These are phyloP conservation scores for Erpornis zantholeuca DNA, from an alignment of 2,113 vertebrate genomes.

Conservation along the genomic window DNA sequence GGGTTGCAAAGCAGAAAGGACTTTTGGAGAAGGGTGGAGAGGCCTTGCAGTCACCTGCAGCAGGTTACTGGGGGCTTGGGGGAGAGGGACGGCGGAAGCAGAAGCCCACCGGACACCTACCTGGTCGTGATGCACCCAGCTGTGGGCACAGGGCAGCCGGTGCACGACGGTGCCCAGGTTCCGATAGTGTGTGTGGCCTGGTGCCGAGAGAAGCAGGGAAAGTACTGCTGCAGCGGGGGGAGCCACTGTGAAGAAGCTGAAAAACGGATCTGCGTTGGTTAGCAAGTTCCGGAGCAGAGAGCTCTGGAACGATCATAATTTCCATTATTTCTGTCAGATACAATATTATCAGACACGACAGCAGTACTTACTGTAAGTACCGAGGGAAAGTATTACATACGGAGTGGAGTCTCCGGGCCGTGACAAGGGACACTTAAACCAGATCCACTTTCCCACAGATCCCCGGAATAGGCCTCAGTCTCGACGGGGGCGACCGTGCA, in stretches of 20 bases:
- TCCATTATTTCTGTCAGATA: slow-evolving; percentile 58
- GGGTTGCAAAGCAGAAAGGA: neutral
- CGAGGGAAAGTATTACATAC: slow-evolving; percentile 21
- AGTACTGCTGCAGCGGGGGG: neutral
- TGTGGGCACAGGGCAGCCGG: neutral
- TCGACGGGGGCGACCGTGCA: accelerated
- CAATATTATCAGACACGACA: neutral
- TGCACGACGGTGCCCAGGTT: too few relatives aligned
- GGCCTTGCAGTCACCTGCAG: neutral
- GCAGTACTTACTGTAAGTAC: slow-evolving; percentile 53
- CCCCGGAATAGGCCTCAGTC: neutral
- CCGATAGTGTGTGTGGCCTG: neutral
- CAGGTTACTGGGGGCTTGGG: neutral
- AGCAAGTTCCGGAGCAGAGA: neutral
- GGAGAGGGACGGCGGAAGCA: too few relatives aligned
- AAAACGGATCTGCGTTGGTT: slow-evolving; percentile 27
- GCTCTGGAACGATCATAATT: slow-evolving; percentile 41
- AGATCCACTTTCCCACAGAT: neutral
- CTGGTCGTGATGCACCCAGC: neutral
- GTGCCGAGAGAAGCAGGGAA: neutral
- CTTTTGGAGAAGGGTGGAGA: neutral
- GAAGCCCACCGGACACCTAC: neutral
- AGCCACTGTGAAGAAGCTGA: neutral
- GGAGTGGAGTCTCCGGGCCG: neutral
- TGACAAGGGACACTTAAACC: neutral